Evolutionary conservation across 2,113 vertebrate species (phyloP).

Genomic region (Anolis sagrei): DNA sequence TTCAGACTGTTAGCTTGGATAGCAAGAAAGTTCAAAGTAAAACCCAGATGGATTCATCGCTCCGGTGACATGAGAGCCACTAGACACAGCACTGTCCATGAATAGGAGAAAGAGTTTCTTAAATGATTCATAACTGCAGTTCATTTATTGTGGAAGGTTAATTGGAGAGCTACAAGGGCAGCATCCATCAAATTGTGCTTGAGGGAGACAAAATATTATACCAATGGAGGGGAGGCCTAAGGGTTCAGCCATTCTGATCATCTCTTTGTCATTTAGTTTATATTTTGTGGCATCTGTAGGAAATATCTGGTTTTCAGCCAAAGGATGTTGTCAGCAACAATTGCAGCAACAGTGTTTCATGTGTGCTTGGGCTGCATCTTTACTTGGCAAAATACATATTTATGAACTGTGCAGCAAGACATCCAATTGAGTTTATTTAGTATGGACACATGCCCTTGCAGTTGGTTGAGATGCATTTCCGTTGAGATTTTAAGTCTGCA

Average conservation of each 20-base stretch:
- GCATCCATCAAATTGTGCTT: neutral
- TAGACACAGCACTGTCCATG: neutral
- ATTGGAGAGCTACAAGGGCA: neutral
- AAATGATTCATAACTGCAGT: neutral
- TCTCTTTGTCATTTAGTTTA: neutral
- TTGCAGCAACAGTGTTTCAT: neutral
- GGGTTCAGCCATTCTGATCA: neutral
- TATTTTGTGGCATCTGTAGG: constrained; percentile 5
- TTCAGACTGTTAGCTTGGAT: no score
- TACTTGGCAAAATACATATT: neutral
- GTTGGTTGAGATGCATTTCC: neutral
- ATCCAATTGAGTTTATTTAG: neutral
- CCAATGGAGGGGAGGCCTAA: neutral
- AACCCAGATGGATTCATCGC: no score
- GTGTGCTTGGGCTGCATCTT: constrained; percentile 3
- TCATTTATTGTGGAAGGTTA: neutral
- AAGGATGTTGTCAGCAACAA: neutral
- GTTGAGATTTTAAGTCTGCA: neutral
- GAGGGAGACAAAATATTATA: neutral
- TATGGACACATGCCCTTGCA: neutral
- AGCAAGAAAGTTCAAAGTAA: no score
- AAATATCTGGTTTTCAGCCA: neutral
- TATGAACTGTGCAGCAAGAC: neutral
- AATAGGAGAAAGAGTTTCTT: neutral
- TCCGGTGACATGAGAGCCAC: no score